Base-by-base conservation (phyloP, 2,113 vertebrate genomes). In the Bolborhynchus lineola region DNA sequence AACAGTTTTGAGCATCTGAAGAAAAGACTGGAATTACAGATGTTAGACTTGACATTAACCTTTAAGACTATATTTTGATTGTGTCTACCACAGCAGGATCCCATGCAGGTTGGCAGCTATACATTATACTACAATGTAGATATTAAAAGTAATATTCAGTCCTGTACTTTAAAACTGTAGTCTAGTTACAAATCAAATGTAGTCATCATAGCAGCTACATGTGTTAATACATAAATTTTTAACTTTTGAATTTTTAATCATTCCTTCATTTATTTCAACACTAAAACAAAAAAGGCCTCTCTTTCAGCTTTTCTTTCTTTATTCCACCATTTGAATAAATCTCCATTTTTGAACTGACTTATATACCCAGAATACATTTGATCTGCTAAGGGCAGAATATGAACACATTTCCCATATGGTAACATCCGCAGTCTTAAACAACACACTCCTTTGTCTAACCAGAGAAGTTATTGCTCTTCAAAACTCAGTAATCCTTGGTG, bases 41-140 rank as follows among this genome's bases (percentile, higher is more conserved):
- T 70, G 55, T 84, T 75, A 84, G 64, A 81, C 35, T 86, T 83
- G 31, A 92, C 95, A 90, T 81, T 63, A 86, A 75, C 79, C 50
- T 94, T 75, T 93, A 80, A 69, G 75, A 13, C 26, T 86, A 3
- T 88, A 62, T 94, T 96, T 95, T 95, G 64, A 68, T 81, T 93
- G 79, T 52, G 68, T 50, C 71, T 83, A 94, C 46, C 41, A 39
- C 59, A 93, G 63, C 52, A 71, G n/a, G 75, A 88, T 33, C 29
- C 28, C 59, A 53, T 69, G 37, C 53, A 92, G 20, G 12, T 62
- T 85, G 81, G 67, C 62, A 91, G 44, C 41, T 83, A 26, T 80
- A 29, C 18, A 33, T 63, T 23, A 80, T 88, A 49, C 53, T 88
- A 10, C n/a, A 78, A 53, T 78, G 47, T 63, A 75, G 88, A 88